A percentile compares a stretch with the other conserved stretches of the same genome.
These are phyloP conservation scores for Epizoanthus illoricatus DNA, from an alignment of 92 coral and sea anemone species.

Conservation along the genomic window DNA sequence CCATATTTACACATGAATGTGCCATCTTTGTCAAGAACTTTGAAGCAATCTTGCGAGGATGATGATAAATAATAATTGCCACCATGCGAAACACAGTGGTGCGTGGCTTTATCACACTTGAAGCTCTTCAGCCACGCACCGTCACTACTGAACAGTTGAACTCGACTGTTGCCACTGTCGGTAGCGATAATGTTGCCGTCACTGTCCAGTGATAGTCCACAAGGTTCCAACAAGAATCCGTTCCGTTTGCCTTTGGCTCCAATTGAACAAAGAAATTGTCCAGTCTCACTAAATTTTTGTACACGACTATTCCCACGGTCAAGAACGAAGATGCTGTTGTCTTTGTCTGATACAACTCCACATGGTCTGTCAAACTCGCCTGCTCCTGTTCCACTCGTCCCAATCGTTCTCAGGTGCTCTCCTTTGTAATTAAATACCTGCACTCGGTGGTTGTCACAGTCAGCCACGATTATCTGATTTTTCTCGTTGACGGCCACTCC, in stretches of 20 bases:
- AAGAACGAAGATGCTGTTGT: too few species aligned
- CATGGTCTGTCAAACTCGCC: too few species aligned
- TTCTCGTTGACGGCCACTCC: too few species aligned
- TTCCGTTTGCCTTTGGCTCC: constrained; percentile 28
- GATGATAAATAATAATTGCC: constrained; percentile 6
- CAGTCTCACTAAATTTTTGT: too few species aligned
- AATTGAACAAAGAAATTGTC: neutral
- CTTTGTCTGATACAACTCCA: too few species aligned
- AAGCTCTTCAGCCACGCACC: constrained; percentile 1
- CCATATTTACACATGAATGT: neutral
- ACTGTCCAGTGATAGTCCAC: constrained; percentile 17
- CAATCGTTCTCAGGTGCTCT: too few species aligned
- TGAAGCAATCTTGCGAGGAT: neutral
- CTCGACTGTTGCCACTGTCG: constrained; percentile 2
- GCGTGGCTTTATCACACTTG: neutral
- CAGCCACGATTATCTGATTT: too few species aligned
- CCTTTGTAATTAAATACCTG: too few species aligned
- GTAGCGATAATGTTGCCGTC: constrained; percentile 38
- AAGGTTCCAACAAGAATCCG: constrained; percentile 12
- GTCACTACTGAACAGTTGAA: constrained; percentile 13
- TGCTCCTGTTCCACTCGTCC: too few species aligned
- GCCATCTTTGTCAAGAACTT: constrained; percentile 28
- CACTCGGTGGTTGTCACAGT: too few species aligned
- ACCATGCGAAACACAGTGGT: constrained; percentile 15
- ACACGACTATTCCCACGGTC: too few species aligned